Evolutionary conservation across 2,888 invertebrate genomes (phyloP), one percentile per base, ranked within the genome.

Genomic region (Ceratothoa steindachneri): DNA sequence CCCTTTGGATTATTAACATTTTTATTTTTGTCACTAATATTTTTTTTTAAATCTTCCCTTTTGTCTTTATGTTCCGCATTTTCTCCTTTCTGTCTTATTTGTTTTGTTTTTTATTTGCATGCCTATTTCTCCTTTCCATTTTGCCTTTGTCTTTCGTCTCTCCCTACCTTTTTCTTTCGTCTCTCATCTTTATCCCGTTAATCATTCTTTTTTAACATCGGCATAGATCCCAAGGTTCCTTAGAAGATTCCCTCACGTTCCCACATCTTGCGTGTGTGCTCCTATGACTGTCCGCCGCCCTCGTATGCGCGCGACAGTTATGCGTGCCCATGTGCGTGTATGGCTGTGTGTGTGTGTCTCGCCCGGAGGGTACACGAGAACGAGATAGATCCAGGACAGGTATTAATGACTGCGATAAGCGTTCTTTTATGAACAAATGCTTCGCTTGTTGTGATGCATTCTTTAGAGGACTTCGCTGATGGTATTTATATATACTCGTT

Each of bases 361-460:
- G 60, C 60, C 60, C 27, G 24, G 12, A 60, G 60, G 60, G 22
- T n/a, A 60, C 19, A 60, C 60, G 60, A 24, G 27, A 12, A 24
- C n/a, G 19, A 24, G 27, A 24, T 24, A n/a, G 27, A 24, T n/a
- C 27, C 19, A 1, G 3, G 60, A 60, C 60, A 60, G 60, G 60
- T 60, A 60, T 60, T 60, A 60, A 60, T 60, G 60, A 60, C 60
- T 24, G 3, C 19, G 60, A 60, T 60, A 60, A 60, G 27, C 41
- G 12, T 60, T 24, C 60, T 7, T 60, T 60, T 60, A n/a, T 60
- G 60, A 24, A 60, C 27, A 60, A 60, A 60, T 60, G 22, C 60
- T 24, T 24, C 12, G 24, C 60, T 60, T 60, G 60, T 60, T 60
- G 22, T 1, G 27, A 60, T 60, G 27, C 60, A 60, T 41, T 41